phyloP scores from a whole-genome alignment of 2,797 vertebrate genomes.

The Lagorchestes hirsutus region DNA sequence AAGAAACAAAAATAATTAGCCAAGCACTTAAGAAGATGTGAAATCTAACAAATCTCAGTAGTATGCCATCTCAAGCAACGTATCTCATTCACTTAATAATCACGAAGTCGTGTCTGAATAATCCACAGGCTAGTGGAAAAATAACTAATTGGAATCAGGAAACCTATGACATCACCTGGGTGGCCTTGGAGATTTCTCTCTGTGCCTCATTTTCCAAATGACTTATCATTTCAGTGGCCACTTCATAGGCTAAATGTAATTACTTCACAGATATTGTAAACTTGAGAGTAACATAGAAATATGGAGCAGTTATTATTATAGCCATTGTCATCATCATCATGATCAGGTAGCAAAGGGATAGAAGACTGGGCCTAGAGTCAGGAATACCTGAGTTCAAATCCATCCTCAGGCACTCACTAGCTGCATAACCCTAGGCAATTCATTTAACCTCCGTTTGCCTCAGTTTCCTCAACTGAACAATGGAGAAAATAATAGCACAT shows the following conservation, averaged over 20 bases:
- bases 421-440: not conserved
- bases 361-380: not conserved
- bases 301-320: not conserved
- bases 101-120: not conserved
- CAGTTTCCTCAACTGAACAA: not conserved
- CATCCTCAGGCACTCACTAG: not conserved
- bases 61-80: not conserved
- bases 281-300: not conserved
- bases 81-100: not conserved
- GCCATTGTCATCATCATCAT: not conserved
- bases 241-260: not conserved
- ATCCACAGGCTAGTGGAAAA: not conserved
- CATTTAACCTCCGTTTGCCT: not conserved
- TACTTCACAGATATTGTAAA: not conserved
- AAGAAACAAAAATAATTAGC: not conserved
- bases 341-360: not conserved
- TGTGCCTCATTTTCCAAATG: not conserved
- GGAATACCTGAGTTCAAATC: not conserved
- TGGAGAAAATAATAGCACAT: not conserved
- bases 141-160: not conserved
- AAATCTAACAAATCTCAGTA: not conserved
- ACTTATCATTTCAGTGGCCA: not conserved
- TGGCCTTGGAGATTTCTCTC: not conserved
- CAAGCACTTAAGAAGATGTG: not conserved
- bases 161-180: not conserved